phyloP scores from a whole-genome alignment of 2,113 vertebrate species.

The Galeopterus variegatus region DNA sequence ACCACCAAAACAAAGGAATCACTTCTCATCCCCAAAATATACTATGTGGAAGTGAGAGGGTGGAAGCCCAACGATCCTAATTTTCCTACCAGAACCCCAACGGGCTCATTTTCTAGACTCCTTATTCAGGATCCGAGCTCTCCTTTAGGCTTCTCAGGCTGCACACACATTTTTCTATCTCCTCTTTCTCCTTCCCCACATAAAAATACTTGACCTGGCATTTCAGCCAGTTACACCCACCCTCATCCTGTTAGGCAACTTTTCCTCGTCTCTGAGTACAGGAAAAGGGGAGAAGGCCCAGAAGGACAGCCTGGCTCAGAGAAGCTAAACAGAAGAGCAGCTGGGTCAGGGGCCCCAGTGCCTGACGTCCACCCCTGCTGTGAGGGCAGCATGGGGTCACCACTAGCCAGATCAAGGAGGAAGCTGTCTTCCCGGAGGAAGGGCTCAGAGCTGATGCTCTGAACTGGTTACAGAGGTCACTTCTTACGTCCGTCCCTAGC shows the following conservation, averaged over 20 bases:
- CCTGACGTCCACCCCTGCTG: not conserved
- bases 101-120: not conserved
- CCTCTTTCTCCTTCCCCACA: not conserved
- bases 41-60: not conserved
- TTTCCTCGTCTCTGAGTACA: not conserved
- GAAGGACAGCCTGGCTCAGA: not conserved
- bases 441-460: not conserved
- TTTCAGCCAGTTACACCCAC: not conserved
- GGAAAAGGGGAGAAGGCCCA: not conserved
- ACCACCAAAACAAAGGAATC: not conserved
- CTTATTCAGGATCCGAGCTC: not conserved
- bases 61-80: not conserved
- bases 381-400: not conserved
- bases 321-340: not conserved
- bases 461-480: not conserved
- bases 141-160: not conserved
- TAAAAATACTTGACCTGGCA: not conserved
- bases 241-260: not conserved
- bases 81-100: not conserved
- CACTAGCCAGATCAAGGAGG: not conserved
- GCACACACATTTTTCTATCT: too few species aligned
- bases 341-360: not conserved
- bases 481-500: not conserved
- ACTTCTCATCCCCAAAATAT: not conserved
- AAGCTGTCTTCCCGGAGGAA: not conserved